Conservation (phyloP, 2,113 vertebrate species). For the Paradisaea rubra region DNA sequence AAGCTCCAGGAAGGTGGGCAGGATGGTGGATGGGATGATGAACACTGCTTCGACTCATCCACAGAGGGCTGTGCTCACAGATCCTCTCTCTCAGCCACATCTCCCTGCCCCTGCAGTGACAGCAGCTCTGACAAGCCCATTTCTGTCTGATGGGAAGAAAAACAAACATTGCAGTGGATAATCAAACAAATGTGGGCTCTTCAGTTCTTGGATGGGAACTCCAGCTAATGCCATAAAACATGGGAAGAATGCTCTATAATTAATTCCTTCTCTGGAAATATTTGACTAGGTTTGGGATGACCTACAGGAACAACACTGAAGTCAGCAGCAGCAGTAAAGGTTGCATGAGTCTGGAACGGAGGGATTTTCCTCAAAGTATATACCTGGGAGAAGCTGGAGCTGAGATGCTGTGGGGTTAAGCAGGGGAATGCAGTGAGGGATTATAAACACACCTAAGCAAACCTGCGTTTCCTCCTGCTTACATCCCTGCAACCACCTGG, state of each 20-base stretch:
- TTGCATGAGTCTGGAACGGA: neutral
- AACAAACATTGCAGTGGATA: slow-evolving; percentile 20
- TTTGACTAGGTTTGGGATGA: slow-evolving; percentile 35
- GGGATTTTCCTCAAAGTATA: neutral
- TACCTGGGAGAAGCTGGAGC: neutral
- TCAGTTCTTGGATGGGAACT: slow-evolving; percentile 12
- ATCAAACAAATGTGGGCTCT: slow-evolving; percentile 27
- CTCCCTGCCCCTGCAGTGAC: neutral
- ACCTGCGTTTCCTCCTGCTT: neutral
- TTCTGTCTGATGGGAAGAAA: slow-evolving; percentile 28
- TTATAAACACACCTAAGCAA: neutral
- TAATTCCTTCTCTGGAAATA: slow-evolving; percentile 40
- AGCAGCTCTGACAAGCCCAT: neutral
- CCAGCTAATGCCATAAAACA: slow-evolving; percentile 28
- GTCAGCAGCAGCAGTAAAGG: neutral
- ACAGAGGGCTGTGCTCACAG: neutral
- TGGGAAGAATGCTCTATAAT: slow-evolving; percentile 40
- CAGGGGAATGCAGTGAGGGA: neutral
- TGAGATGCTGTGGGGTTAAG: neutral
- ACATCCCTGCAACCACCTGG: neutral
- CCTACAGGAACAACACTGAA: slow-evolving; percentile 9
- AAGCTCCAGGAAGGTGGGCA: neutral
- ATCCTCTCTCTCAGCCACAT: neutral
- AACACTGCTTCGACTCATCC: neutral
- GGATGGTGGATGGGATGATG: neutral